These are phyloP conservation scores for Bombus pyrosoma DNA, from an alignment of 1,140 invertebrate species.

Conservation along the genomic window DNA sequence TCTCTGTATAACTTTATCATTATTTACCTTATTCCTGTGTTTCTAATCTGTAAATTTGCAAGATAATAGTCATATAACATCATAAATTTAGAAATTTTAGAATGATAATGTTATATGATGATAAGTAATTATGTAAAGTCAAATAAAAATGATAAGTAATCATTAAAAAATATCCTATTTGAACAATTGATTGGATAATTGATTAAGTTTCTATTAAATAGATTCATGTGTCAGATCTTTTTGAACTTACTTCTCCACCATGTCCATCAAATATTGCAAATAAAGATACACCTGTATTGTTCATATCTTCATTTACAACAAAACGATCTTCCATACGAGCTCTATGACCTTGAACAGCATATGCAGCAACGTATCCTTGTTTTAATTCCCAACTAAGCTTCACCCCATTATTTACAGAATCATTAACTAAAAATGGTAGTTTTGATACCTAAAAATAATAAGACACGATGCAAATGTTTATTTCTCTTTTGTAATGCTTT, in stretches of 20 bases:
- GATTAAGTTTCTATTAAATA: background rate
- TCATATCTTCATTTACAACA: constrained; percentile 85
- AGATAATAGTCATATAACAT: constrained; percentile 24
- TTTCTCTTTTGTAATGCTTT: background rate
- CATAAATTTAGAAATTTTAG: constrained; percentile 3
- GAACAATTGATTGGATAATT: background rate
- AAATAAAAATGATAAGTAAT: background rate
- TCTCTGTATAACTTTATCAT: constrained; percentile 15
- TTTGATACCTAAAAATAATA: constrained; percentile 73
- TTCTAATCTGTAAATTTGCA: constrained; percentile 47
- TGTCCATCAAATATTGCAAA: constrained; percentile 98
- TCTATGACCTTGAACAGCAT: constrained; percentile 94
- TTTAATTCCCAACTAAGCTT: constrained; percentile 91
- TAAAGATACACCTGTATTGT: constrained; percentile 86
- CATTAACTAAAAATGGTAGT: constrained; percentile 78
- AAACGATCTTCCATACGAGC: constrained; percentile 96
- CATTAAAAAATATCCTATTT: background rate
- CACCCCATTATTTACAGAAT: constrained; percentile 79
- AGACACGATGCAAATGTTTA: background rate
- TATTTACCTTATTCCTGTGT: constrained; percentile 36
- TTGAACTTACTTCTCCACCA: constrained; percentile 89
- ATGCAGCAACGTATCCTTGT: constrained; percentile 89
- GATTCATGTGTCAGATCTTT: constrained; percentile 18
- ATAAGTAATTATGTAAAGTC: background rate
- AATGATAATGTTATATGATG: constrained; percentile 11